Percentiles rank a stretch among this genome's conserved stretches.
These are phyloP conservation scores for Podocnemis expansa DNA, from an alignment of 2,113 vertebrate genomes.

Conservation along the genomic window DNA sequence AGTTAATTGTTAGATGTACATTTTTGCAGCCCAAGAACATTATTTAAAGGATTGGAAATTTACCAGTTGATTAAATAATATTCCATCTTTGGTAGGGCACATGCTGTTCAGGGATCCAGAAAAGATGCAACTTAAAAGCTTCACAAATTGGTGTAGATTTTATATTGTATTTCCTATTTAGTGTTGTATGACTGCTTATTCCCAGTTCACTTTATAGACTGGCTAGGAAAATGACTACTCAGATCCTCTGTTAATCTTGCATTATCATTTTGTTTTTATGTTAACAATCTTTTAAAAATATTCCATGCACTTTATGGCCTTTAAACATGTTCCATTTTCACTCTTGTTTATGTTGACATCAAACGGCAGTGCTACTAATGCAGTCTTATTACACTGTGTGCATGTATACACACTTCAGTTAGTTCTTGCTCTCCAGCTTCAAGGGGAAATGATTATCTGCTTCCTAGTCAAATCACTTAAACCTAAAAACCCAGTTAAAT, in stretches of 20 bases:
- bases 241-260: slow-evolving; percentile 2
- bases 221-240: slow-evolving; percentile 24
- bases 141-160: background rate
- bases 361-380: background rate
- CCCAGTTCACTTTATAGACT: slow-evolving; percentile 24
- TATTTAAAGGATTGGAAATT: slow-evolving; percentile 35
- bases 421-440: background rate
- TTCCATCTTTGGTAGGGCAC: slow-evolving; percentile 37
- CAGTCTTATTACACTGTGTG: background rate
- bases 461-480: background rate
- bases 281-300: background rate
- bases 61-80: slow-evolving; percentile 48
- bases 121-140: slow-evolving; percentile 43
- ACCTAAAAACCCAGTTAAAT: background rate
- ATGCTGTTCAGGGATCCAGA: slow-evolving; percentile 17
- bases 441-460: background rate
- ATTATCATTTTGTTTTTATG: slow-evolving; percentile 28
- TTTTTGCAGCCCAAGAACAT: slow-evolving; percentile 12
- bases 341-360: background rate
- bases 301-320: background rate
- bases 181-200: slow-evolving; percentile 28
- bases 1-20: background rate
- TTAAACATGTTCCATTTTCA: background rate
- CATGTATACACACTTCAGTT: background rate
- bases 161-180: background rate